These are phyloP conservation scores for Tympanoctomys barrerae DNA, from an alignment of 2,797 vertebrate species.

Conservation along the genomic window DNA sequence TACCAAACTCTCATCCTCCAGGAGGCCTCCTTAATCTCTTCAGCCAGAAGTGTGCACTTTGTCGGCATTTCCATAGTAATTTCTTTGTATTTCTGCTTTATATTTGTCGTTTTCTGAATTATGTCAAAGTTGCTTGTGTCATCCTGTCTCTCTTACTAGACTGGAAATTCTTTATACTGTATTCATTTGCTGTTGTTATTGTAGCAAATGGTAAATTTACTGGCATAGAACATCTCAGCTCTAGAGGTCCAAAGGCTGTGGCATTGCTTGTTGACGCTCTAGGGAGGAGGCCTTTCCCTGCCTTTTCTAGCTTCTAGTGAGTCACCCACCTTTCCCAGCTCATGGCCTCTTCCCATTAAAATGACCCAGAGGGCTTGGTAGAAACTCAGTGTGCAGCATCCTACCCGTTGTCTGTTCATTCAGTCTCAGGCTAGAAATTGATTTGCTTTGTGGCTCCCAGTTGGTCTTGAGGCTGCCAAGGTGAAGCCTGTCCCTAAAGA, in stretches of 20 bases:
- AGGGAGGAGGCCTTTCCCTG: background rate
- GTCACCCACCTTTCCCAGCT: background rate
- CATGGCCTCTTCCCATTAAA: background rate
- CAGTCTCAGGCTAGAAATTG: background rate
- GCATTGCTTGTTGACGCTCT: background rate
- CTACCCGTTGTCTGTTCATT: background rate
- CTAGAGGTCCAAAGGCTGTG: background rate
- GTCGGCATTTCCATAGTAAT: background rate
- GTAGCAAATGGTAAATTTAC: background rate
- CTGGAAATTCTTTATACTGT: background rate
- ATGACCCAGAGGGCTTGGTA: background rate
- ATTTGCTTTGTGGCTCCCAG: background rate
- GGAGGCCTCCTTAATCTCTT: background rate
- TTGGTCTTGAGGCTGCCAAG: no score
- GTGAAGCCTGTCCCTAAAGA: background rate
- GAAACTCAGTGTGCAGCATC: background rate
- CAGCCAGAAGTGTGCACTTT: background rate
- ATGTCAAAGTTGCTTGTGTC: background rate
- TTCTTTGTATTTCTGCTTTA: constrained; percentile 28
- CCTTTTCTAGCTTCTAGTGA: background rate
- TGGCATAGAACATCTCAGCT: background rate
- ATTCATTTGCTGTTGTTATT: background rate
- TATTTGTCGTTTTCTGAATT: constrained; percentile 14
- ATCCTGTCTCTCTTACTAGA: background rate
- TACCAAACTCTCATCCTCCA: background rate